A percentile compares a stretch with the other conserved stretches of the same genome.
These are phyloP conservation scores for Drosophila tanythrix DNA, from an alignment of 2,888 invertebrate genomes.

Conservation along the genomic window DNA sequence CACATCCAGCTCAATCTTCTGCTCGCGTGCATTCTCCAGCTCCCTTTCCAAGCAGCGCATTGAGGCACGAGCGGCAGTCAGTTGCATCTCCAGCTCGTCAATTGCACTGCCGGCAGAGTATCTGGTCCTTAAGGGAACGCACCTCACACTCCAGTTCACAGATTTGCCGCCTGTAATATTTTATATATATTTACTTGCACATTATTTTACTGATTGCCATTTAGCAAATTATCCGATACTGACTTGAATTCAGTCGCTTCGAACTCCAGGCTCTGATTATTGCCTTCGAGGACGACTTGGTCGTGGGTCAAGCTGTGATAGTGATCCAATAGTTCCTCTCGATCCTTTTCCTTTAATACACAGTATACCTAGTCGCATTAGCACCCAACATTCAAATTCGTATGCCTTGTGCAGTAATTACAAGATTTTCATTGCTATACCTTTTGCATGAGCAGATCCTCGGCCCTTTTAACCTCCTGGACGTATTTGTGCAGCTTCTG, in stretches of 20 bases:
- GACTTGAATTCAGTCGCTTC: slow-evolving; percentile 90
- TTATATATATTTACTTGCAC: too few relatives aligned
- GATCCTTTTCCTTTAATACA: slow-evolving; percentile 89
- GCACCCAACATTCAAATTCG: slow-evolving; percentile 10
- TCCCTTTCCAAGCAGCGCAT: slow-evolving; percentile 87
- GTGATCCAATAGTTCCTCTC: slow-evolving; percentile 92
- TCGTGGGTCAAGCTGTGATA: slow-evolving; percentile 91
- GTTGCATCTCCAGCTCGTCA: slow-evolving; percentile 86
- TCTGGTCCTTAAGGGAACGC: slow-evolving; percentile 88
- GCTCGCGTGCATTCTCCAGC: slow-evolving; percentile 87
- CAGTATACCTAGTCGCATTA: slow-evolving; percentile 53
- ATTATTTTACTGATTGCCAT: neutral
- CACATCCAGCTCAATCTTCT: slow-evolving; percentile 88
- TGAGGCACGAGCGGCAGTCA: slow-evolving; percentile 86
- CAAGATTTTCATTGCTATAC: slow-evolving; percentile 77
- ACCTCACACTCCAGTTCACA: slow-evolving; percentile 87
- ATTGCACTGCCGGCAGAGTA: slow-evolving; percentile 86
- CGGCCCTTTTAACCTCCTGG: slow-evolving; percentile 91
- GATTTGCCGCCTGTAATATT: slow-evolving; percentile 84
- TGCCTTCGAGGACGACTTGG: slow-evolving; percentile 91
- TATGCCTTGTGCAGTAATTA: slow-evolving; percentile 30
- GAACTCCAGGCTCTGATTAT: slow-evolving; percentile 91
- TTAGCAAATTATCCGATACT: slow-evolving; percentile 24
- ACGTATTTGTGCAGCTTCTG: slow-evolving; percentile 93
- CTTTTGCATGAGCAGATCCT: slow-evolving; percentile 90